These are phyloP conservation scores for Lycia hirtaria DNA, from an alignment of 2,888 invertebrate genomes.

Conservation along the genomic window DNA sequence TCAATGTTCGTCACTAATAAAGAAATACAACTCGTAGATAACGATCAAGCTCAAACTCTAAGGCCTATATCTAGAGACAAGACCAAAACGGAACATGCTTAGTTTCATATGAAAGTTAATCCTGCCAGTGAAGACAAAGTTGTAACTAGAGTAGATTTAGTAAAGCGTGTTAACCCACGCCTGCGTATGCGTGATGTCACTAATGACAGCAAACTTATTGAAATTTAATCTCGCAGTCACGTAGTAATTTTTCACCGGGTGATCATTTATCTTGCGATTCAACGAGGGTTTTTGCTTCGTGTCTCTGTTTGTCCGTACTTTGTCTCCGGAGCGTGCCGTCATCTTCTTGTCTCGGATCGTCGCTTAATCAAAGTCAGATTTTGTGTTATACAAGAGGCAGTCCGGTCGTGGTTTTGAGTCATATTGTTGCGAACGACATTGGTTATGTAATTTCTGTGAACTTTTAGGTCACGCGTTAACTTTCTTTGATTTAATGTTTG, in stretches of 20 bases:
- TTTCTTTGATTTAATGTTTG: constrained; percentile 24
- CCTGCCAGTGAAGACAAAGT: constrained; percentile 8
- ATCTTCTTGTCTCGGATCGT: constrained; percentile 29
- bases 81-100: constrained; percentile 29
- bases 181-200: constrained; percentile 32
- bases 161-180: constrained; percentile 26
- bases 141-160: constrained; percentile 17
- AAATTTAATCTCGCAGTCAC: constrained; percentile 57
- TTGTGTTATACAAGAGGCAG: constrained; percentile 29
- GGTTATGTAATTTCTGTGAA: constrained; percentile 15
- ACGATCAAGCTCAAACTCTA: constrained; percentile 34
- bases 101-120: constrained; percentile 38
- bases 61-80: constrained; percentile 28
- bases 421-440: constrained; percentile 24
- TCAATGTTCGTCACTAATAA: constrained; percentile 40
- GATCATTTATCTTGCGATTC: constrained; percentile 45
- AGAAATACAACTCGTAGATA: constrained; percentile 41
- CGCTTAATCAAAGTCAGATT: constrained; percentile 36
- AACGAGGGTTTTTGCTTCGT: constrained; percentile 36
- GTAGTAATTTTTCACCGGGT: constrained; percentile 56
- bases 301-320: constrained; percentile 36
- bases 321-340: constrained; percentile 35
- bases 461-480: constrained; percentile 30
- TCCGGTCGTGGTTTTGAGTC: constrained; percentile 26
- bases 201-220: constrained; percentile 43